Evolutionary conservation across 2,113 vertebrate species (phyloP).

Genomic region (Sinosuthora webbiana): DNA sequence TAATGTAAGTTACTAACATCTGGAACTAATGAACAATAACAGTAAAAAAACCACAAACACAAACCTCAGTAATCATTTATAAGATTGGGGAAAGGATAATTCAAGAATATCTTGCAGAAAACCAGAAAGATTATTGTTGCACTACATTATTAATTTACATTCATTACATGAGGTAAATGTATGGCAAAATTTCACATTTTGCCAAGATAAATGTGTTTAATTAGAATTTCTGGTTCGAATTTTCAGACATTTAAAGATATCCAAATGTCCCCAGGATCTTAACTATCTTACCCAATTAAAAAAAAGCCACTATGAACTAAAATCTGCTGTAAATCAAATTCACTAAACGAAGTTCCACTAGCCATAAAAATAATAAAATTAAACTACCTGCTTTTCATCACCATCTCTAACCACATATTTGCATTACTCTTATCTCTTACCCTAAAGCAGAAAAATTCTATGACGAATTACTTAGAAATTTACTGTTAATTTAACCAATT

Average conservation of each 20-base stretch:
- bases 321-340: neutral
- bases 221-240: neutral
- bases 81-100: neutral
- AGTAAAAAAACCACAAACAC: neutral
- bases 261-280: neutral
- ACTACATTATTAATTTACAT: neutral
- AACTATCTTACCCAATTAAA: neutral
- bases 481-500: neutral
- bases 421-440: neutral
- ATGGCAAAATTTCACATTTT: neutral
- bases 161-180: neutral
- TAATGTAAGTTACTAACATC: neutral
- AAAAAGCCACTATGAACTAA: neutral
- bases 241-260: neutral
- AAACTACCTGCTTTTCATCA: neutral
- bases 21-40: neutral
- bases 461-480: neutral
- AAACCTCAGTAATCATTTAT: neutral
- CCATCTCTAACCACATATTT: neutral
- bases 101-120: neutral
- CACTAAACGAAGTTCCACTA: neutral
- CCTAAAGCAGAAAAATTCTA: neutral
- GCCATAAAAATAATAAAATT: neutral
- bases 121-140: neutral
- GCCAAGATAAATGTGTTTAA: neutral